phyloP scores from a whole-genome alignment of 1,140 invertebrate genomes.

The Hypsibius dujardini region DNA sequence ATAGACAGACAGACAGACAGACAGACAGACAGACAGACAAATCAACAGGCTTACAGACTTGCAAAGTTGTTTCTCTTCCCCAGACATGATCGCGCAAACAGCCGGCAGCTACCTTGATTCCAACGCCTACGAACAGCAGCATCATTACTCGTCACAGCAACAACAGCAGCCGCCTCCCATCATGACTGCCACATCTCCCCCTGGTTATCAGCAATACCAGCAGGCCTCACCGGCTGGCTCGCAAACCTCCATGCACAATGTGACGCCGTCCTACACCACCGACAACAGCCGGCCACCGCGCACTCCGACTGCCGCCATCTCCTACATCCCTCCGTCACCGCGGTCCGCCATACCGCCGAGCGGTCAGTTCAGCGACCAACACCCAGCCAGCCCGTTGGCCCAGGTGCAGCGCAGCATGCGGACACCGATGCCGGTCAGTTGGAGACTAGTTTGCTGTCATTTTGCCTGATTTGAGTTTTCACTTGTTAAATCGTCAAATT shows the following conservation, averaged over 20 bases:
- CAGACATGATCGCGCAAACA: slow-evolving; percentile 3
- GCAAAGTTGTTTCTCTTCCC: neutral
- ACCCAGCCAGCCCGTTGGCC: too few relatives aligned
- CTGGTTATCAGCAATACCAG: neutral
- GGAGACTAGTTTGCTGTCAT: too few relatives aligned
- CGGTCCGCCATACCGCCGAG: neutral
- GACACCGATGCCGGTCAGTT: slow-evolving; percentile 8
- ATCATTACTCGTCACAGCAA: neutral
- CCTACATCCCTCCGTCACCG: neutral
- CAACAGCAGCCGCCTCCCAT: neutral
- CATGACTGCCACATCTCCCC: neutral
- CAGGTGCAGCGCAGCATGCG: neutral
- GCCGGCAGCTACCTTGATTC: too few relatives aligned
- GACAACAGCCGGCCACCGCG: neutral
- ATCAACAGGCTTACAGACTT: neutral
- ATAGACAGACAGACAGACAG: too few relatives aligned
- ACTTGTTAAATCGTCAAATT: too few relatives aligned
- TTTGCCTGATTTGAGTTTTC: too few relatives aligned
- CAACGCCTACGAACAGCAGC: too few relatives aligned
- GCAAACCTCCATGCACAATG: neutral
- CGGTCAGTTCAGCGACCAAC: neutral
- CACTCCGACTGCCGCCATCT: neutral
- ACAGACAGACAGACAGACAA: too few relatives aligned
- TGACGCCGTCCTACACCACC: neutral
- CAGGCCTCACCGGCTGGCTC: neutral